These are phyloP conservation scores for Venturia canescens DNA, from an alignment of 1,140 invertebrate species.

Conservation along the genomic window DNA sequence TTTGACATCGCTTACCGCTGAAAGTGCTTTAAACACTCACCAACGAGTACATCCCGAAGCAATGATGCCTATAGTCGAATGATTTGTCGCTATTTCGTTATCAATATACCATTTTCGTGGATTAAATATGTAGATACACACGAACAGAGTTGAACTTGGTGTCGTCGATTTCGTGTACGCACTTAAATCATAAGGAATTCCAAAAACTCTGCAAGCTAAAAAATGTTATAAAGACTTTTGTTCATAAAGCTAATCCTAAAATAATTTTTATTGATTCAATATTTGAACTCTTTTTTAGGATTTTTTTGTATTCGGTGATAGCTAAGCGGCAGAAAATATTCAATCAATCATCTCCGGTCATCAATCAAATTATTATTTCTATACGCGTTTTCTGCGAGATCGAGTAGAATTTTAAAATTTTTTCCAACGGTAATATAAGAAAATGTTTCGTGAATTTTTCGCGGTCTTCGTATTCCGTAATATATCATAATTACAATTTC, in stretches of 20 bases:
- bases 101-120: background rate
- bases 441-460: too few species aligned
- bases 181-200: background rate
- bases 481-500: background rate
- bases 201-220: background rate
- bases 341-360: too few species aligned
- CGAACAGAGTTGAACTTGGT: background rate
- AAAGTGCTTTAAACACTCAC: constrained; percentile 32
- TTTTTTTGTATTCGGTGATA: too few species aligned
- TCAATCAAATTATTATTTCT: too few species aligned
- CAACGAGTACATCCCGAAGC: constrained; percentile 26
- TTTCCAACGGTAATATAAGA: too few species aligned
- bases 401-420: background rate
- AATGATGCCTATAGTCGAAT: constrained; percentile 23
- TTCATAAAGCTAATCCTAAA: too few species aligned
- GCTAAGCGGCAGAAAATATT: too few species aligned
- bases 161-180: background rate
- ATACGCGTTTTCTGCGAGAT: background rate
- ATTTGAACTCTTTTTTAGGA: too few species aligned
- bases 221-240: background rate
- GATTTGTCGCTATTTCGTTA: background rate
- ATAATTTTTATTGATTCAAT: too few species aligned
- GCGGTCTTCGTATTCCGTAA: background rate
- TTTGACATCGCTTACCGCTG: constrained; percentile 72
- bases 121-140: background rate